Percentiles rank a stretch among this genome's conserved stretches.
Evolutionary conservation across 2,888 invertebrate genomes (phyloP).

Genomic region (Notocelia uddmanniana): DNA sequence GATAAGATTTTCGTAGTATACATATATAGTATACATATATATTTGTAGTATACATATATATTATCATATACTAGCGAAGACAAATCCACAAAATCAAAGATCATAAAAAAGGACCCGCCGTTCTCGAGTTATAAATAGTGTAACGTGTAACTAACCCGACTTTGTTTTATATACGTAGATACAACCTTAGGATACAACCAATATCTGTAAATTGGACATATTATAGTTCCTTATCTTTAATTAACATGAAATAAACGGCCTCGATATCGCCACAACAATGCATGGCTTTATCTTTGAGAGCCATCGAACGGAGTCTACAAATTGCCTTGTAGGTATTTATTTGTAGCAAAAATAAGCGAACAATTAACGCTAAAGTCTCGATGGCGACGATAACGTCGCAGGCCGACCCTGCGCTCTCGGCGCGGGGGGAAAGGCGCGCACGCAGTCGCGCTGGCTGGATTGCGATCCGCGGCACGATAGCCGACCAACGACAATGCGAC

Average conservation of each 20-base stretch:
- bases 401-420: conserved; percentile 44
- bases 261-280: conserved; percentile 71
- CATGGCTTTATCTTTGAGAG: conserved; percentile 65
- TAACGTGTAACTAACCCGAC: too few species aligned
- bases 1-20: too few species aligned
- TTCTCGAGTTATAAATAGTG: too few species aligned
- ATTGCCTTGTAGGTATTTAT: conserved; percentile 69
- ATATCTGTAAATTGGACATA: conserved; percentile 49
- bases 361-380: conserved; percentile 67
- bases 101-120: too few species aligned
- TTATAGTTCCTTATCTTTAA: conserved; percentile 71
- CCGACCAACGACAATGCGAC: conserved; percentile 60
- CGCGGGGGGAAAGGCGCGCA: conserved; percentile 38
- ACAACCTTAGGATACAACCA: too few species aligned
- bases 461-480: conserved; percentile 55
- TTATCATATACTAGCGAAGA: too few species aligned
- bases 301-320: conserved; percentile 73
- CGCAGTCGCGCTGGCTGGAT: conserved; percentile 38
- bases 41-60: too few species aligned
- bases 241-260: conserved; percentile 72
- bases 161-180: too few species aligned
- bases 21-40: too few species aligned
- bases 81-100: too few species aligned
- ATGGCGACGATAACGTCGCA: conserved; percentile 54
- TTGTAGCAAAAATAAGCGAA: conserved; percentile 71